Base-by-base conservation (phyloP, 1,140 invertebrate genomes). In the Scaptomyza pallida region DNA sequence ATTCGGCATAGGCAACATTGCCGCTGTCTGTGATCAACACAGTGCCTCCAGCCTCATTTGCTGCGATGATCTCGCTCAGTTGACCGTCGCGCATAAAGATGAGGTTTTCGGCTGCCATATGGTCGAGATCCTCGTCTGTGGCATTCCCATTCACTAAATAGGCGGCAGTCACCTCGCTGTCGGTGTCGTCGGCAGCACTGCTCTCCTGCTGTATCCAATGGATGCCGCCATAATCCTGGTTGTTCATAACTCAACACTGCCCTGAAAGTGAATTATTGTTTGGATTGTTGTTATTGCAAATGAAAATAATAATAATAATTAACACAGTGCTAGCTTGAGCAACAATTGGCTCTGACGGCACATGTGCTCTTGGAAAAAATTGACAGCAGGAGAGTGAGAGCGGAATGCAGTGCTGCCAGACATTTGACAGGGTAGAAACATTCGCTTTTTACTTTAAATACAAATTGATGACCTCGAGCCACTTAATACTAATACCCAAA, bases 101-200 rank as follows among this genome's bases (percentile, higher is more conserved):
- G 12, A 94, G 83, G 80, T 94, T 94, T 57, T 94, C 93, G 16
- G 93, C 94, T 37, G 93, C 93, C 86, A 94, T 94, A 91, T 93
- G 92, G 78, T 94, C 93, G 9, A 91, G 75, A 60, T 89, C 86
- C 33, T 70, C 79, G 13, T 82, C 74, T 16, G 54, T 72, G 12
- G 72, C 56, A 43, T 47, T 73, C 6, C 60, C 68, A 12, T 69
- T 78, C 12, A 72, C 64, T 37, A 76, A 9, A 41, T 64, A 68
- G 37, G 44, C 51, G n/a, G 60, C 48, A n/a, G 75, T 56, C 48
- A 71, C 57, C 41, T 64, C 72, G n/a, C 51, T 64, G n/a, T 37
- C 33, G 33, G 12, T 37, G 33, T 67, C 77, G n/a, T 43, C 57
- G 9, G 17, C 55, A 10, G 45, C 60, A 8, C 51, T 62, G 47